Conservation (phyloP, 2,797 vertebrate genomes). For the Hirundo rustica region DNA sequence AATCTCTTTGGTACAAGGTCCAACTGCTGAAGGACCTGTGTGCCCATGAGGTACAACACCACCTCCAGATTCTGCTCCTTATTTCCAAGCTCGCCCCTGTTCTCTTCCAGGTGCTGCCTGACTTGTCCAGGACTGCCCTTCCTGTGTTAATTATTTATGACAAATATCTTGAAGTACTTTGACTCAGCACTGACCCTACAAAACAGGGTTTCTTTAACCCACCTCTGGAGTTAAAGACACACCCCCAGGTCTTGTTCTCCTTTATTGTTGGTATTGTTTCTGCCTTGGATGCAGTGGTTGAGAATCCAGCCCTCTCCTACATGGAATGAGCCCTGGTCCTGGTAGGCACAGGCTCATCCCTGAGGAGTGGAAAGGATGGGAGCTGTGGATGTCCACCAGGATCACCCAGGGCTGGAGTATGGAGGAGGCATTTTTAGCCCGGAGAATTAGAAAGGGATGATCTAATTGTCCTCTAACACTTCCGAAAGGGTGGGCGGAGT, state of each 20-base stretch:
- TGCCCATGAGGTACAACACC: background rate
- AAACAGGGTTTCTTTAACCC: background rate
- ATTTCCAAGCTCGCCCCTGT: background rate
- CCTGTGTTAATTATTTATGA: background rate
- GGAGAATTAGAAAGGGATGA: background rate
- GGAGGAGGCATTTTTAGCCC: background rate
- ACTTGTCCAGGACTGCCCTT: background rate
- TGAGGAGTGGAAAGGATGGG: background rate
- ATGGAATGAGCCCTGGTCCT: background rate
- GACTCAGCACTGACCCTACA: background rate
- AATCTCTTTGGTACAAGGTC: background rate
- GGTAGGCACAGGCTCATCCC: background rate
- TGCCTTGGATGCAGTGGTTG: background rate
- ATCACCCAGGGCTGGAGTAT: background rate
- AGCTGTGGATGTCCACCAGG: background rate
- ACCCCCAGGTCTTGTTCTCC: background rate
- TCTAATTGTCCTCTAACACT: background rate
- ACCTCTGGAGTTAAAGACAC: background rate
- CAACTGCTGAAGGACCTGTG: rapidly evolving
- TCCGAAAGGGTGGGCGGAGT: background rate
- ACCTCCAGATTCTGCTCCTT: background rate
- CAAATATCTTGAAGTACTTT: background rate
- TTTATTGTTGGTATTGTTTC: background rate
- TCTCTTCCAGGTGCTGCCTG: background rate
- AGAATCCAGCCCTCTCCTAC: background rate